Percentiles rank a stretch among this genome's conserved stretches.
These are phyloP conservation scores for Pristis pectinata DNA, from an alignment of 2,797 vertebrate genomes.

Conservation along the genomic window DNA sequence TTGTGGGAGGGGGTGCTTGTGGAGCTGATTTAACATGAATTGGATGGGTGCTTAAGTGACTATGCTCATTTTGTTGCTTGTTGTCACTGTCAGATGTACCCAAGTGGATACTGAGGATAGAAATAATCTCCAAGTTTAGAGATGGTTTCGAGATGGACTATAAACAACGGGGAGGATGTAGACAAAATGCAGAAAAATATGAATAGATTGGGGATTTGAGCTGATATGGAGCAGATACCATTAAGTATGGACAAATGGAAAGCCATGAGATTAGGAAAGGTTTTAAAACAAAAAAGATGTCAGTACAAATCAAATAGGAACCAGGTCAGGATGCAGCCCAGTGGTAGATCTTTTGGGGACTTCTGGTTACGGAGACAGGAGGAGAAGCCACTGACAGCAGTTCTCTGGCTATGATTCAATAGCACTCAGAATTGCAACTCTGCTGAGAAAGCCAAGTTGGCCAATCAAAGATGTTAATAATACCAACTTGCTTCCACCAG, in stretches of 20 bases:
- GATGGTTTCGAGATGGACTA: not conserved
- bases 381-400: not conserved
- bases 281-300: not conserved
- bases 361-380: not conserved
- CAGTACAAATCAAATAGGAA: not conserved
- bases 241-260: not conserved
- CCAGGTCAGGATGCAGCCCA: not conserved
- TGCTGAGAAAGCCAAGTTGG: not conserved
- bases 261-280: not conserved
- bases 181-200: not conserved
- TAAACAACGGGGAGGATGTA: not conserved
- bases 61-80: not conserved
- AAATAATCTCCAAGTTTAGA: not conserved
- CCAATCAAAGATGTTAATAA: not conserved
- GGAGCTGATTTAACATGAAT: not conserved
- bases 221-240: too few relatives aligned
- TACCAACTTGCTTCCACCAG: not conserved
- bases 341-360: not conserved
- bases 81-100: not conserved
- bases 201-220: not conserved
- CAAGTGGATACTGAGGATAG: not conserved
- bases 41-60: not conserved
- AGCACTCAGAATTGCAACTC: not conserved
- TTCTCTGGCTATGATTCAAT: not conserved
- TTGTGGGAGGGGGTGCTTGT: not conserved